Conservation (phyloP, 2,888 invertebrate genomes). For the Sinhomidia bicolor region DNA sequence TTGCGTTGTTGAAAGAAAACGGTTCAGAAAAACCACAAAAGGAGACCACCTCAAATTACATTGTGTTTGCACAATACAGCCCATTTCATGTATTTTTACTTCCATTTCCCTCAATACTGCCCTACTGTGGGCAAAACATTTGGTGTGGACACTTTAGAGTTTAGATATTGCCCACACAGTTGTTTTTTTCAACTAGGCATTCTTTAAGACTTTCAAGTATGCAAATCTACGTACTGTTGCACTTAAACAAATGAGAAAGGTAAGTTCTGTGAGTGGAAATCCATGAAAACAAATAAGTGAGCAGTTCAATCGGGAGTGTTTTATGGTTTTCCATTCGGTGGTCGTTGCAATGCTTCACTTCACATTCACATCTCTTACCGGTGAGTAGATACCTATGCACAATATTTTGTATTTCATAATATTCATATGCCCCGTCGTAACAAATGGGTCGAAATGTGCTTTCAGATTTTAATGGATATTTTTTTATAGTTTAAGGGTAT, state of each 20-base stretch:
- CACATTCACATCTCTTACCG: not conserved
- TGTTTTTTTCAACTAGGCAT: too few species aligned
- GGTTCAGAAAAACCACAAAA: constrained; percentile 26
- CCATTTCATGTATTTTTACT: not conserved
- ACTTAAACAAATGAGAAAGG: not conserved
- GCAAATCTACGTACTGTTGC: not conserved
- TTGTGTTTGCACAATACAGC: not conserved
- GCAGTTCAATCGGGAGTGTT: not conserved
- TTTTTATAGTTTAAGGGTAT: constrained; percentile 20
- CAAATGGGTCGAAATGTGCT: not conserved
- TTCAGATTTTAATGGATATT: constrained; percentile 1
- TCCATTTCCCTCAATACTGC: not conserved
- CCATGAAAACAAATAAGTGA: not conserved
- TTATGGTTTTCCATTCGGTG: too few species aligned
- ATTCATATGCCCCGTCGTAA: too few species aligned
- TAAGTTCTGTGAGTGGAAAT: not conserved
- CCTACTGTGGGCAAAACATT: not conserved
- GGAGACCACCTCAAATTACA: constrained; percentile 67
- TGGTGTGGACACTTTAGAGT: not conserved
- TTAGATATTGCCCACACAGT: too few species aligned
- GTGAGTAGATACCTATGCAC: too few species aligned
- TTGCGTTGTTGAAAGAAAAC: constrained; percentile 3
- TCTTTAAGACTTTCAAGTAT: not conserved
- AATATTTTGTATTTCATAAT: not conserved
- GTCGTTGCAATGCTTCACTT: not conserved